These are phyloP conservation scores for Palythoa caribaeorum DNA, from an alignment of 92 coral and sea anemone species.

Conservation along the genomic window DNA sequence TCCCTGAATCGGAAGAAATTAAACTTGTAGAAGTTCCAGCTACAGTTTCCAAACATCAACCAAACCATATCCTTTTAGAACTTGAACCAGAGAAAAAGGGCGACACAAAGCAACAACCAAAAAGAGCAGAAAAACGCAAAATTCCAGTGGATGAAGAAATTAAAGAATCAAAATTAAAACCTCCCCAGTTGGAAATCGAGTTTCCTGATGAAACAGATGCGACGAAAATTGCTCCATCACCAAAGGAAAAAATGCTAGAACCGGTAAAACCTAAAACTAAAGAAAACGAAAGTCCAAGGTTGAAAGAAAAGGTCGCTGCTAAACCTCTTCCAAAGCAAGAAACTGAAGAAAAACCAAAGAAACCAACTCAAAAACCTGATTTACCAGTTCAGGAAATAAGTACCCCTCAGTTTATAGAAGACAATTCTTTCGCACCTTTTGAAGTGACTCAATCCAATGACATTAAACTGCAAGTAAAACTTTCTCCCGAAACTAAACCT, in stretches of 20 bases:
- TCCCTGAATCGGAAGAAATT: slow-evolving; percentile 28
- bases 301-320: not conserved
- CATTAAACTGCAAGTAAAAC: slow-evolving; percentile 72
- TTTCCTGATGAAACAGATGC: slow-evolving; percentile 31
- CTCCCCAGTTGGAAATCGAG: not conserved
- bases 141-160: slow-evolving; percentile 16
- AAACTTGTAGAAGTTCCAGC: slow-evolving; percentile 11
- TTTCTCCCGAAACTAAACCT: slow-evolving; percentile 72
- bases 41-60: not conserved
- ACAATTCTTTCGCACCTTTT: slow-evolving; percentile 54
- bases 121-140: slow-evolving; percentile 32
- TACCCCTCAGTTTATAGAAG: slow-evolving; percentile 5
- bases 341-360: not conserved
- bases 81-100: not conserved
- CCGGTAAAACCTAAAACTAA: not conserved
- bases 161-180: slow-evolving; percentile 7
- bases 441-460: slow-evolving; percentile 81
- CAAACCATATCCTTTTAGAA: not conserved
- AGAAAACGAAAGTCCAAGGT: not conserved
- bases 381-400: slow-evolving; percentile 10
- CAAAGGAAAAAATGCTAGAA: slow-evolving; percentile 1
- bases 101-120: not conserved
- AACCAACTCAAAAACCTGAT: not conserved
- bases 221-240: not conserved
- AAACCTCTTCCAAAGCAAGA: not conserved